phyloP scores from a whole-genome alignment of 2,797 vertebrate species.

The Aselliscus stoliczkanus region DNA sequence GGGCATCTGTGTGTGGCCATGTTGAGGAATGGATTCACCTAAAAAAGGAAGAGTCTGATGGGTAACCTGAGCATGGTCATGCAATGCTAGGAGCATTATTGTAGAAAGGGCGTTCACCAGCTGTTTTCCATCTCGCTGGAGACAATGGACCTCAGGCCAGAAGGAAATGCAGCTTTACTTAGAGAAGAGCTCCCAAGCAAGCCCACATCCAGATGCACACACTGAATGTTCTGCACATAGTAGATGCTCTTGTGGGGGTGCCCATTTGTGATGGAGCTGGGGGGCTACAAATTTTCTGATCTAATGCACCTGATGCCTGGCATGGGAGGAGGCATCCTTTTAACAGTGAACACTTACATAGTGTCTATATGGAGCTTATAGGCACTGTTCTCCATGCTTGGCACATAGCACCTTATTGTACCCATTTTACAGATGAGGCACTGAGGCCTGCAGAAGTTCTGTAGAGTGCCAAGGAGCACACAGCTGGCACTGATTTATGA shows the following conservation, averaged over 20 bases:
- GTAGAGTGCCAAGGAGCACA: not conserved
- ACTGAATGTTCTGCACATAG: not conserved
- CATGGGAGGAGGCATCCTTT: not conserved
- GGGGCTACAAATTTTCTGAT: not conserved
- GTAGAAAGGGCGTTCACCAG: not conserved
- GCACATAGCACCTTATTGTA: not conserved
- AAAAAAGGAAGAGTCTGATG: not conserved
- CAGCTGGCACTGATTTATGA: not conserved
- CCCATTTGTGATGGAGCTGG: not conserved
- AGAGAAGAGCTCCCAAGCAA: not conserved
- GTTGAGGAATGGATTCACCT: not conserved
- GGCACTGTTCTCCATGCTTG: not conserved
- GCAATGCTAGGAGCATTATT: not conserved
- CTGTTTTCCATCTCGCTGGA: not conserved
- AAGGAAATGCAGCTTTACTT: not conserved
- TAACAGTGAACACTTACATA: not conserved
- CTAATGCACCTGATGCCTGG: not conserved
- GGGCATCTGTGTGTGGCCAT: not conserved
- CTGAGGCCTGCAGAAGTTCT: not conserved
- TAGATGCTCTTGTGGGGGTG: not conserved
- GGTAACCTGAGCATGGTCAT: not conserved
- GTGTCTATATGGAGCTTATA: accelerated
- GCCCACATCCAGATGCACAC: too few relatives aligned
- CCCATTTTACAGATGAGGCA: not conserved
- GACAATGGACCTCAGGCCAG: not conserved